Percentiles rank a stretch among this genome's conserved stretches.
Conservation (phyloP, 2,113 vertebrate genomes). For the Todiramphus chloris region DNA sequence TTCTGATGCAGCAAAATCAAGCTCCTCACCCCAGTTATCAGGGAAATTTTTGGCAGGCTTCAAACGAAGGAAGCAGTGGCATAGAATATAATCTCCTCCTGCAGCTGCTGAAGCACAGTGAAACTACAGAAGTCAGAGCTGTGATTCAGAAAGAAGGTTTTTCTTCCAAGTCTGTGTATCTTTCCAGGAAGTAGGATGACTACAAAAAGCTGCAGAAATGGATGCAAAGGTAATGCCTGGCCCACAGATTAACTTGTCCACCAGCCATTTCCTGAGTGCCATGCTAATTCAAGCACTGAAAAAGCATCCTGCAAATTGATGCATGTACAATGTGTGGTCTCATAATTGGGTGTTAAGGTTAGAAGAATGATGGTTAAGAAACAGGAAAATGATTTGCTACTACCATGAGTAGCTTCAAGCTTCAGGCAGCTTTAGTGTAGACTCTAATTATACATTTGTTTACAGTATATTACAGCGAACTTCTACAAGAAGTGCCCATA, state of each 20-base stretch:
- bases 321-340: not conserved
- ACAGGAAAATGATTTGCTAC: not conserved
- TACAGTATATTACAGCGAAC: not conserved
- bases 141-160: not conserved
- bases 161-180: not conserved
- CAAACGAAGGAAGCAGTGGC: accelerated
- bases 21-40: not conserved
- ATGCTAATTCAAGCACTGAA: not conserved
- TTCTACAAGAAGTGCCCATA: not conserved
- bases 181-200: not conserved
- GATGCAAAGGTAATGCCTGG: not conserved
- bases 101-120: not conserved
- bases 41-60: not conserved
- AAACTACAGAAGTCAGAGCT: not conserved
- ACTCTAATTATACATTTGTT: not conserved
- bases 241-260: not conserved
- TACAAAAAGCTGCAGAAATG: not conserved
- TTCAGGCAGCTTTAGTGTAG: not conserved
- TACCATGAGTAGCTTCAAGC: not conserved
- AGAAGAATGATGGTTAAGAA: not conserved
- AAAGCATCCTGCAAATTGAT: not conserved
- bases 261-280: not conserved
- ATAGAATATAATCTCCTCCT: not conserved
- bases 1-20: not conserved
- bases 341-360: conserved; percentile 10